Evolutionary conservation across 2,113 vertebrate genomes (phyloP).

Genomic region (Mus spicilegus): DNA sequence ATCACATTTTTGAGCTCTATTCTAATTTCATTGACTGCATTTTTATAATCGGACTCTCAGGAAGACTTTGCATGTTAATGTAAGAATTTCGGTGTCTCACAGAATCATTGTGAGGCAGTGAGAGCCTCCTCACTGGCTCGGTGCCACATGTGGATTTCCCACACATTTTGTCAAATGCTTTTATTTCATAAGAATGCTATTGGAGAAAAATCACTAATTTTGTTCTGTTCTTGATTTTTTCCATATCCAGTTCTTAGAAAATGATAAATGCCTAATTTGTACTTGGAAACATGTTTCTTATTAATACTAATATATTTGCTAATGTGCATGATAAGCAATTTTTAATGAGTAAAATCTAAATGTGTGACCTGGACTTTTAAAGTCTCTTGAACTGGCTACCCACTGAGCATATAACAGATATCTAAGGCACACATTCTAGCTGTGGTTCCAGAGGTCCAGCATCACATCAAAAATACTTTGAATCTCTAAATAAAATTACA

Average conservation of each 20-base stretch:
- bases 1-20: neutral
- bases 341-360: neutral
- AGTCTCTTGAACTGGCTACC: neutral
- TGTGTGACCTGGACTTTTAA: neutral
- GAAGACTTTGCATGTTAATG: neutral
- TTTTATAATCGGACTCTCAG: neutral
- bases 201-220: neutral
- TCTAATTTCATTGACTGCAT: neutral
- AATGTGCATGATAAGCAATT: neutral
- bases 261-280: neutral
- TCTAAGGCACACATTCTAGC: neutral
- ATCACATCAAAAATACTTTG: neutral
- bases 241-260: neutral
- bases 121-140: neutral
- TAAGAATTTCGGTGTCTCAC: neutral
- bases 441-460: neutral
- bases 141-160: neutral
- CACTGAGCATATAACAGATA: neutral
- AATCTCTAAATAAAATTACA: neutral
- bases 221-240: neutral
- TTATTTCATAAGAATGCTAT: slow-evolving; percentile 2
- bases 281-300: neutral
- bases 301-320: neutral
- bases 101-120: neutral
- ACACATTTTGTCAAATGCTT: neutral